A percentile compares a stretch with the other conserved stretches of the same genome.
phyloP scores from a whole-genome alignment of 2,888 invertebrate species.

The Cryptocephalus moraei region DNA sequence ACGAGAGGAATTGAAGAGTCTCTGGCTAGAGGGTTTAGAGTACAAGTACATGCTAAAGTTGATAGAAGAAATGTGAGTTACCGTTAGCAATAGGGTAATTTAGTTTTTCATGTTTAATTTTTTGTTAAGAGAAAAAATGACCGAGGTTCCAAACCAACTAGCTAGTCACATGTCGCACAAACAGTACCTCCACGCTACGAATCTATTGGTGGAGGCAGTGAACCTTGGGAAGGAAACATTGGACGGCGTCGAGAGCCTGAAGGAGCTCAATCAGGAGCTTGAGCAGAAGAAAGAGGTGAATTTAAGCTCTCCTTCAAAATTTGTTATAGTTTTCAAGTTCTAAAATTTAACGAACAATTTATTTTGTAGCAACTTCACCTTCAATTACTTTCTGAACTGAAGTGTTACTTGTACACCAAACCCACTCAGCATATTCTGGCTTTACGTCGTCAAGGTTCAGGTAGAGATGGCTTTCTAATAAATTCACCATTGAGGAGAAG shows the following conservation, averaged over 20 bases:
- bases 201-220: conserved; percentile 62
- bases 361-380: conserved; percentile 51
- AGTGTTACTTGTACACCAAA: conserved; percentile 54
- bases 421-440: conserved; percentile 34
- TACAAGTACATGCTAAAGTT: conserved; percentile 84
- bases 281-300: conserved; percentile 53
- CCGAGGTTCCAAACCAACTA: conserved; percentile 61
- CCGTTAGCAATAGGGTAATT: not conserved
- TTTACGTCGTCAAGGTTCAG: conserved; percentile 53
- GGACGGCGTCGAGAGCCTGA: conserved; percentile 73
- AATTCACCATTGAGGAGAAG: conserved; percentile 49
- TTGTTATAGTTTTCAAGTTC: no score
- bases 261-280: conserved; percentile 67
- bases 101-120: not conserved
- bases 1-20: conserved; percentile 81
- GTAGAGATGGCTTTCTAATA: conserved; percentile 38
- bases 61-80: conserved; percentile 76
- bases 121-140: conserved; percentile 55
- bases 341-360: conserved; percentile 1
- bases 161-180: conserved; percentile 56
- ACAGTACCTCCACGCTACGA: conserved; percentile 79
- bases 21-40: conserved; percentile 95
- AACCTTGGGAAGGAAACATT: conserved; percentile 60
- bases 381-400: conserved; percentile 59
- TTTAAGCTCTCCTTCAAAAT: not conserved